Evolutionary conservation across 2,888 invertebrate genomes (phyloP).

Genomic region (Agrotis exclamationis): DNA sequence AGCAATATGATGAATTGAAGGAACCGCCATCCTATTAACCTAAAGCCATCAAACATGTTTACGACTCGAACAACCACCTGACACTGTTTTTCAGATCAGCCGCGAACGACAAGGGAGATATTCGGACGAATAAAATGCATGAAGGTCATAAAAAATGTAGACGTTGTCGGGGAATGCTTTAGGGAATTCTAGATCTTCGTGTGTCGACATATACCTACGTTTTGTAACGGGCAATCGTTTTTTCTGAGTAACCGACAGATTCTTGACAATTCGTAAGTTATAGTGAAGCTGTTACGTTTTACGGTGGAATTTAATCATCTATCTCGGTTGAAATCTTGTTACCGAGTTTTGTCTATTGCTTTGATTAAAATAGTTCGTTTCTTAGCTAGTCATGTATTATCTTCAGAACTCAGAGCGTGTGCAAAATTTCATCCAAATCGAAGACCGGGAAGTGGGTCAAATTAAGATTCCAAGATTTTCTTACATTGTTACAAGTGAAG

Average conservation of each 20-base stretch:
- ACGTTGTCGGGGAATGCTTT: background rate
- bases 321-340: no score
- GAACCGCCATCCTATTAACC: constrained; percentile 57
- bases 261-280: background rate
- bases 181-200: constrained; percentile 10
- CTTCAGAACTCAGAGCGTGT: no score
- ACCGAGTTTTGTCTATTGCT: no score
- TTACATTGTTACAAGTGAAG: no score
- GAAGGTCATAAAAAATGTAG: constrained; percentile 27
- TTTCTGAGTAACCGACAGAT: background rate
- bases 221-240: background rate
- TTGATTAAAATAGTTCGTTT: no score
- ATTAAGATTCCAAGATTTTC: no score
- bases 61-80: constrained; percentile 50
- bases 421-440: no score
- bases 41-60: constrained; percentile 53
- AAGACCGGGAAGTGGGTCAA: no score
- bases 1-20: constrained; percentile 54
- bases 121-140: constrained; percentile 18
- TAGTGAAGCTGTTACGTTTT: background rate
- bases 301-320: background rate
- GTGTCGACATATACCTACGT: background rate
- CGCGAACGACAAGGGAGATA: constrained; percentile 15
- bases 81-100: constrained; percentile 50
- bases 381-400: no score